Percentiles rank a stretch among this genome's conserved stretches.
Evolutionary conservation across 2,113 vertebrate species (phyloP).

Genomic region (Addax nasomaculatus): DNA sequence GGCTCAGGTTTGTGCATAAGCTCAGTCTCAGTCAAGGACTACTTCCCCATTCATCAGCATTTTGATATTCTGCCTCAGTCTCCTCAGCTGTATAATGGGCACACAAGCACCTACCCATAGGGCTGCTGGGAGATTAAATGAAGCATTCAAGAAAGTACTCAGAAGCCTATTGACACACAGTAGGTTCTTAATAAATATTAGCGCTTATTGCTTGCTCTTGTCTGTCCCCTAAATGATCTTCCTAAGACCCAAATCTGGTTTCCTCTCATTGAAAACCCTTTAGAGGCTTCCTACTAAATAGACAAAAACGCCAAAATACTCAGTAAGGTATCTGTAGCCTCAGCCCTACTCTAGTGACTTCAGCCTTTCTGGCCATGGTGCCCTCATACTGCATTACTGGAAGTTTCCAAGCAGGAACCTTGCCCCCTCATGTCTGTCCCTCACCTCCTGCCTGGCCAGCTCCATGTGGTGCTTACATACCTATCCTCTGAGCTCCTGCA

Average conservation of each 20-base stretch:
- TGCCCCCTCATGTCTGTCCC: neutral
- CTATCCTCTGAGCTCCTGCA: neutral
- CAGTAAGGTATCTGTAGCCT: neutral
- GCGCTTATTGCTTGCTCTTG: too few species aligned
- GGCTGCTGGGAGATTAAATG: neutral
- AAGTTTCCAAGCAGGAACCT: neutral
- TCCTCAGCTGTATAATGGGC: neutral
- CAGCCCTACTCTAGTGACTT: neutral
- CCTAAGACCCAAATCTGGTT: neutral
- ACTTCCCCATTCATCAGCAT: neutral
- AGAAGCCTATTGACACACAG: neutral
- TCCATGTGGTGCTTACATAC: neutral
- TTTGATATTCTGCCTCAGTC: neutral
- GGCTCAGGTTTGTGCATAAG: neutral
- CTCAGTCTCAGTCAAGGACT: neutral
- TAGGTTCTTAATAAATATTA: neutral
- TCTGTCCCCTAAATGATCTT: neutral
- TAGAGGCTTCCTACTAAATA: neutral
- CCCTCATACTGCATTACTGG: neutral
- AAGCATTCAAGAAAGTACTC: neutral
- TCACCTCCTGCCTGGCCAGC: neutral
- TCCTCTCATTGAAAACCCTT: neutral
- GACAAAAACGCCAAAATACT: neutral
- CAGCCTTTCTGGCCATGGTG: rapidly evolving
- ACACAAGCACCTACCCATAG: neutral